These are phyloP conservation scores for Dromococcyx pavoninus DNA, from an alignment of 2,797 vertebrate genomes.

Conservation along the genomic window DNA sequence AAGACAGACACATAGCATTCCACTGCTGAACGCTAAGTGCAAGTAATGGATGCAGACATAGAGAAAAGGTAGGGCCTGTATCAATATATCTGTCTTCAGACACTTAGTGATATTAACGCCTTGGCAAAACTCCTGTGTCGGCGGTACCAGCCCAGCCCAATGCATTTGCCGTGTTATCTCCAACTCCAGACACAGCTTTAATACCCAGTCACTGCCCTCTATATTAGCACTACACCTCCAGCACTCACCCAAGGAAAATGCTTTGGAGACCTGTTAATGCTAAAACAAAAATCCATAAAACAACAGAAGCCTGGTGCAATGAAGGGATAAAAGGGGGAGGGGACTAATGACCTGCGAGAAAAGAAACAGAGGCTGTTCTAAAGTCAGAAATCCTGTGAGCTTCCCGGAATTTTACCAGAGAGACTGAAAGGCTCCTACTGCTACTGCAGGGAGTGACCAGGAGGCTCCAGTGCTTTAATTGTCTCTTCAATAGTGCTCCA, in stretches of 20 bases:
- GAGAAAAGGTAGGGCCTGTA: neutral
- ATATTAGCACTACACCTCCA: neutral
- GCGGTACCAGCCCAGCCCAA: neutral
- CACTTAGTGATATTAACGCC: neutral
- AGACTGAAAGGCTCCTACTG: neutral
- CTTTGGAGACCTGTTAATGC: neutral
- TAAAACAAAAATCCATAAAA: constrained; percentile 2
- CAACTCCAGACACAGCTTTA: neutral
- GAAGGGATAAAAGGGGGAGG: neutral
- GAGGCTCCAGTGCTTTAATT: neutral
- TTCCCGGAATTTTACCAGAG: neutral
- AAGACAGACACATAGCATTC: neutral
- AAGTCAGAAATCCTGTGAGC: neutral
- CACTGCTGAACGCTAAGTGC: neutral
- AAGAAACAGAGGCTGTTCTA: neutral
- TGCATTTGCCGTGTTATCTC: neutral
- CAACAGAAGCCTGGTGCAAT: neutral
- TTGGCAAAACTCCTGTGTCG: neutral
- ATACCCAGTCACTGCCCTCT: neutral
- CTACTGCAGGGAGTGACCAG: neutral
- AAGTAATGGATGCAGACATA: neutral
- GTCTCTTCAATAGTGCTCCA: neutral
- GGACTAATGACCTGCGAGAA: neutral
- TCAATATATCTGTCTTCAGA: neutral
- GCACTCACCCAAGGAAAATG: neutral